phyloP scores from a whole-genome alignment of 2,113 vertebrate genomes.

The Lamprologus sp. region DNA sequence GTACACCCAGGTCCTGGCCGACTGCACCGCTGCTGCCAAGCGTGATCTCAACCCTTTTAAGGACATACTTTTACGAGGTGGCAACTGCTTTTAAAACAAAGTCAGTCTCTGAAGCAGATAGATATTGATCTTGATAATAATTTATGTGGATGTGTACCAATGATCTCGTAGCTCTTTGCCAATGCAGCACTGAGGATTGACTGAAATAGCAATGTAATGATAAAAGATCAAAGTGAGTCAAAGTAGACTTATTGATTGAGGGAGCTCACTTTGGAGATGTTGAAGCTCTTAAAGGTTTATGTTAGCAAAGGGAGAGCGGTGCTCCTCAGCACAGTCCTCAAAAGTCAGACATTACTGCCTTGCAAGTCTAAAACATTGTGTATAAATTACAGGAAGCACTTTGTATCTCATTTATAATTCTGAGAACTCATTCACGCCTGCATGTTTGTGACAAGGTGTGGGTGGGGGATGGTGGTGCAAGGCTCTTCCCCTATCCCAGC shows the following conservation, averaged over 20 bases:
- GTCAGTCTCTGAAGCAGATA: not conserved
- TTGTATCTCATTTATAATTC: constrained; percentile 20
- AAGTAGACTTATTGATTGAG: not conserved
- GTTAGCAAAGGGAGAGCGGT: not conserved
- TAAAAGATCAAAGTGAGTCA: not conserved
- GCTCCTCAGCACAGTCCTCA: not conserved
- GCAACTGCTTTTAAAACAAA: constrained; percentile 17
- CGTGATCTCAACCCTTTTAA: constrained; percentile 45
- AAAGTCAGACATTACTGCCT: not conserved
- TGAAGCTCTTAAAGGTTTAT: not conserved
- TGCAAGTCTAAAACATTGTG: not conserved
- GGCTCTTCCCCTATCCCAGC: constrained; percentile 33
- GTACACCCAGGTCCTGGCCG: not conserved
- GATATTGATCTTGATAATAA: not conserved
- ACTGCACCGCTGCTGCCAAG: not conserved
- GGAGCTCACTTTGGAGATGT: not conserved
- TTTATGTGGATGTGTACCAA: not conserved
- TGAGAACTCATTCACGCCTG: constrained; percentile 38
- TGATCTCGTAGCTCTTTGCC: not conserved
- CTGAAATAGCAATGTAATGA: not conserved
- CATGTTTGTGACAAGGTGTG: constrained; percentile 21
- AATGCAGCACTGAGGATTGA: not conserved
- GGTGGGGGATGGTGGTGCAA: constrained; percentile 31
- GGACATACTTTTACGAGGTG: constrained; percentile 16
- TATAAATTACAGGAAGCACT: constrained; percentile 23